A percentile compares a stretch with the other conserved stretches of the same genome.
phyloP scores from a whole-genome alignment of 2,888 invertebrate genomes.

The Agriopis marginaria region DNA sequence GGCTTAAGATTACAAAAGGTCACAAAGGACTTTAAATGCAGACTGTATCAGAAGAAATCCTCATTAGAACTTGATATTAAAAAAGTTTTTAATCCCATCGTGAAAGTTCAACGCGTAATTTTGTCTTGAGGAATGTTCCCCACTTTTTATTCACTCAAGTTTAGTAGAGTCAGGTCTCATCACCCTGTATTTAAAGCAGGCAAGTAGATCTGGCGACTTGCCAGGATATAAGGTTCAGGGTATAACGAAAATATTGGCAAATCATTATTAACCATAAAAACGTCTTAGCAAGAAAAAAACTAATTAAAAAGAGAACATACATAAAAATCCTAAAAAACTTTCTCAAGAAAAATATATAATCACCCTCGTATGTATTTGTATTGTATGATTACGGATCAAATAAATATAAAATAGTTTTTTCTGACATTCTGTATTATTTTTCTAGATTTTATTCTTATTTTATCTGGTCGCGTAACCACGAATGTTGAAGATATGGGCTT shows the following conservation, averaged over 20 bases:
- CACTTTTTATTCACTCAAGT: conserved; percentile 48
- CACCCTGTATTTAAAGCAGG: conserved; percentile 32
- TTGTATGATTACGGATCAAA: no score
- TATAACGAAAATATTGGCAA: no score
- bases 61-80: conserved; percentile 60
- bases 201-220: conserved; percentile 24
- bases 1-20: not conserved
- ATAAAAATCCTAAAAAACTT: no score
- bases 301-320: no score
- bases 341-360: no score
- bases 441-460: conserved; percentile 22
- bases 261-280: no score
- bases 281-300: no score
- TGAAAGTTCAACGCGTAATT: conserved; percentile 55
- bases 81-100: conserved; percentile 59
- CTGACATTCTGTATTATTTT: no score
- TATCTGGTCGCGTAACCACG: conserved; percentile 25
- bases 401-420: no score
- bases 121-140: conserved; percentile 51
- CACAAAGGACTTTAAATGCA: conserved; percentile 23
- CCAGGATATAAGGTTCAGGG: conserved; percentile 2
- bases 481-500: conserved; percentile 19
- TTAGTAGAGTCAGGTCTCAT: conserved; percentile 35
- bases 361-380: no score
- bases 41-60: conserved; percentile 42